Evolutionary conservation across 2,888 invertebrate genomes (phyloP).

Genomic region (Tetragonula carbonaria): DNA sequence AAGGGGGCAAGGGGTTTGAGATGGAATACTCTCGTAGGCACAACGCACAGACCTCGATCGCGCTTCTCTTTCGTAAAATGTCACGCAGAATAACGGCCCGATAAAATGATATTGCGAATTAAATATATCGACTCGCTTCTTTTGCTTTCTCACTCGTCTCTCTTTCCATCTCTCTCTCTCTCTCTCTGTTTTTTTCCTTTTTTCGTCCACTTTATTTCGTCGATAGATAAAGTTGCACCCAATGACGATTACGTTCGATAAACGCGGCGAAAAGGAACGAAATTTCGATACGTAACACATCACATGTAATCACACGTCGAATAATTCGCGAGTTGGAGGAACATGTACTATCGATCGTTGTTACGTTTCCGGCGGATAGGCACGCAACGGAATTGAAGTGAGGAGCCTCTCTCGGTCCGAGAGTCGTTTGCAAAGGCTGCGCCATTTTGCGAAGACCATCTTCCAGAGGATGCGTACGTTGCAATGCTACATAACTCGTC

Average conservation of each 20-base stretch:
- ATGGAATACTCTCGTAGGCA: constrained; percentile 66
- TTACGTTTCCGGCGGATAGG: constrained; percentile 13
- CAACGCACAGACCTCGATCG: constrained; percentile 60
- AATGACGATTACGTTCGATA: background rate
- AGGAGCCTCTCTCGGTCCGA: constrained; percentile 2
- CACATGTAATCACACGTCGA: constrained; percentile 57
- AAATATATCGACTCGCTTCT: constrained; percentile 28
- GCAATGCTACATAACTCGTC: constrained; percentile 22
- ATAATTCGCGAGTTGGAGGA: constrained; percentile 10
- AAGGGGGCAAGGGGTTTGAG: constrained; percentile 45
- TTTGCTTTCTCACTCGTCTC: constrained; percentile 19
- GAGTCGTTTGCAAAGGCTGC: constrained; percentile 27
- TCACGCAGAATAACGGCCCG: constrained; percentile 48
- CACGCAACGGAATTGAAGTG: constrained; percentile 28
- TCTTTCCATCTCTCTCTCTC: background rate
- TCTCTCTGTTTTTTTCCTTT: background rate
- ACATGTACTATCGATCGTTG: constrained; percentile 1
- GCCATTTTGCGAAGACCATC: constrained; percentile 63
- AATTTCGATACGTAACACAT: constrained; percentile 46
- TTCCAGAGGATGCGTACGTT: constrained; percentile 59
- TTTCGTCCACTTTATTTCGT: constrained; percentile 36
- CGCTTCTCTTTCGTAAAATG: constrained; percentile 57
- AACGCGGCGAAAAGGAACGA: constrained; percentile 2
- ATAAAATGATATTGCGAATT: constrained; percentile 47
- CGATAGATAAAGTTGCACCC: constrained; percentile 14